phyloP scores from a whole-genome alignment of 2,797 vertebrate genomes.

The Staurois parvus region DNA sequence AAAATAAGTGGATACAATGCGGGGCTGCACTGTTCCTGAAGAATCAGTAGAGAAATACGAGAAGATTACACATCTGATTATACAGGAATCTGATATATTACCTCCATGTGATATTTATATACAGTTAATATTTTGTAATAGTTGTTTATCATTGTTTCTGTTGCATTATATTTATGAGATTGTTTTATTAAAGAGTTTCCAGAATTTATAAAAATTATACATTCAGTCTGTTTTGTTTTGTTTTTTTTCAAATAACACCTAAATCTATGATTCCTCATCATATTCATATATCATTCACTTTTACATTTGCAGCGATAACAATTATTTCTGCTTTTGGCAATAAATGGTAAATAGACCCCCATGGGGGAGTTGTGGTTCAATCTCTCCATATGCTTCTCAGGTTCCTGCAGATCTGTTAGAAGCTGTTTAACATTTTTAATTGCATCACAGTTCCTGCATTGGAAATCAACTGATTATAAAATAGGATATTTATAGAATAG shows the following conservation, averaged over 20 bases:
- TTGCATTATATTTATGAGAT: neutral
- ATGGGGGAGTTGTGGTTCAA: too few relatives aligned
- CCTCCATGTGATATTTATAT: slow-evolving; percentile 15
- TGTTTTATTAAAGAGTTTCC: neutral
- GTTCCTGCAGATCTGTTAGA: too few relatives aligned
- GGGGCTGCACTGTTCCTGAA: slow-evolving; percentile 94
- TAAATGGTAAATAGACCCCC: too few relatives aligned
- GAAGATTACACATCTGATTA: neutral
- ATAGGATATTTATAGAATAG: neutral
- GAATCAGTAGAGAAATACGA: slow-evolving; percentile 76
- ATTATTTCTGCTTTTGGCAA: too few relatives aligned
- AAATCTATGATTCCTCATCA: too few relatives aligned
- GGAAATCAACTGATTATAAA: too few relatives aligned
- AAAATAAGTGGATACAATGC: slow-evolving; percentile 91
- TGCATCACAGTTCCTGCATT: too few relatives aligned
- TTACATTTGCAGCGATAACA: neutral
- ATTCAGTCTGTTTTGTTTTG: neutral
- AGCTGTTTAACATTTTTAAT: too few relatives aligned
- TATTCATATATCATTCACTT: too few relatives aligned
- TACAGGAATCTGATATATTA: too few relatives aligned
- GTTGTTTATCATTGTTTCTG: neutral
- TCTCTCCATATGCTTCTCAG: too few relatives aligned
- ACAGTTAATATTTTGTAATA: neutral
- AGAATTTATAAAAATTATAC: neutral
- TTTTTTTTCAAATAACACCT: neutral